Evolutionary conservation across 2,888 invertebrate species (phyloP), one percentile per base, ranked within the genome.

Genomic region (Parnassius glacialis): DNA sequence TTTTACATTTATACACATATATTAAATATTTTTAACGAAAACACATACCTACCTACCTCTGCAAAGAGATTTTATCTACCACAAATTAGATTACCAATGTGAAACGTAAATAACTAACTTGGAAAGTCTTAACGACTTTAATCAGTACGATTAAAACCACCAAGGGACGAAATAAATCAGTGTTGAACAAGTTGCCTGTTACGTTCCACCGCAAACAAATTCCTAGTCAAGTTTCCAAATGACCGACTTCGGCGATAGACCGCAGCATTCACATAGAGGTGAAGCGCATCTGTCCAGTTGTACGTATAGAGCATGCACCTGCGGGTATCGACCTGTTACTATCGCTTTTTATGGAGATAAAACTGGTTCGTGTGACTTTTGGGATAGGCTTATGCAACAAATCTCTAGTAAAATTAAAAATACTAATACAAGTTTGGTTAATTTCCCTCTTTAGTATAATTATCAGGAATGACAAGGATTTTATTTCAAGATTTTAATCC

Each of bases 271-370:
- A 52, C 64, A 44, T 53, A 56, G 52, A 45, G 52, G 61, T 61
- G 56, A 50, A 68, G 67, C 72, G 72, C 80, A 81, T 83, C 81
- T 81, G 82, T 78, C 79, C 73, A 68, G 70, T 70, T 70, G 70
- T 71, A 64, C 67, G 71, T 66, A 68, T n/a, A n/a, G 44, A 67
- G 65, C 68, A 48, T 77, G 79, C 87, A 87, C 87, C 88, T 87
- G 87, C 88, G 85, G 84, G 76, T 86, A 82, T 82, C 84, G 87
- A 88, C 84, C 85, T 81, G 84, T 75, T 74, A 79, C 81, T 80
- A 81, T 79, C 79, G 76, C 83, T 89, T 89, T 89, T 73, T 87
- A 83, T 84, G 77, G 68, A 65, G 63, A 56, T 70, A 65, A 50
- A 81, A 86, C 88, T 84, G 83, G 86, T 87, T 76, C 57, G 72